Base-by-base conservation (phyloP, 2,113 vertebrate genomes). In the Rissa tridactyla region DNA sequence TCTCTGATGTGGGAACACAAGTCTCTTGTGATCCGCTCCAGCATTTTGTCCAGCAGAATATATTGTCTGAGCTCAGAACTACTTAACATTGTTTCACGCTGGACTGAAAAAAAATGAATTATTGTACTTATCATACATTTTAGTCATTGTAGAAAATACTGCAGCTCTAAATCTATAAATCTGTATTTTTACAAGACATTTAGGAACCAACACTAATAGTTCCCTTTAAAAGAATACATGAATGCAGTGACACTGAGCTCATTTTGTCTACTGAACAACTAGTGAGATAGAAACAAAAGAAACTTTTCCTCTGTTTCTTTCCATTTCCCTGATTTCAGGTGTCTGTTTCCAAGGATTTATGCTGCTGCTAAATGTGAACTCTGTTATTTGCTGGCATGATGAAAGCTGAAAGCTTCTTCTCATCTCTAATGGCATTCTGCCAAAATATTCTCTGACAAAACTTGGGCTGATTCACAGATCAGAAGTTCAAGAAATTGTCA, bases 361-460 rank as follows among this genome's bases (percentile, higher is more conserved):
- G 54, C 46, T 92, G 30, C 75, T 77, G 58, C 49, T 91, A 66
- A 76, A 88, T 3, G 3, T 91, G 92, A 96, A 86, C 87, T 90
- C 60, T 62, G 40, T 55, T 92, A 87, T 90, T 92, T 92, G 65
- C 36, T 95, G 91, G 65, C 57, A 79, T 65, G 81, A 86, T 76
- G 49, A 90, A 96, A 95, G 73, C 81, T 77, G 77, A 93, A 96
- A 89, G 25, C 22, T n/a, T 82, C 65, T 82, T 92, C 94, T 94
- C 78, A 90, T 87, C 64, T 93, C 75, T 49, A 69, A 75, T 68
- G 69, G 77, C 80, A 84, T 92, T 78, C 52, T 91, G 86, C 86
- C 94, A 95, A 95, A 92, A 91, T 78, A 92, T 54, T 78, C 72
- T 83, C 69, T 88, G 75, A 82, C 49, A 92, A 95, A 96, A 95